Evolutionary conservation across 2,888 invertebrate species (phyloP).

Genomic region (Periphyllus acericola): DNA sequence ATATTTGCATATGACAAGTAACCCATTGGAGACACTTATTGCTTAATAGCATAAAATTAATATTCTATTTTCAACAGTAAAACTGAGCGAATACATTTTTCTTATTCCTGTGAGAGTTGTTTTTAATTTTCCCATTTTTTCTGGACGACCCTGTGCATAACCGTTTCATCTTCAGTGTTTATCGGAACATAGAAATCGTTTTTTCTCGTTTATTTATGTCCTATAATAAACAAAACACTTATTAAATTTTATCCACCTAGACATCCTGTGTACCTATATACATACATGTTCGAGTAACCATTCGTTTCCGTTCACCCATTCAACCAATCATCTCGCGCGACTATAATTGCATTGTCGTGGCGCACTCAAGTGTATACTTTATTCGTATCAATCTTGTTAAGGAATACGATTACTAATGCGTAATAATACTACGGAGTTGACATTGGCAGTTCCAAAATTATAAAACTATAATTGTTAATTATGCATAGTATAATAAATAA

Average conservation of each 20-base stretch:
- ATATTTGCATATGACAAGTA: too few species aligned
- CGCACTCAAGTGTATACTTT: not conserved
- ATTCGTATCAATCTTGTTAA: not conserved
- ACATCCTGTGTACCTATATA: not conserved
- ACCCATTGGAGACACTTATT: too few species aligned
- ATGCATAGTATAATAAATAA: not conserved
- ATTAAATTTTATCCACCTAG: not conserved
- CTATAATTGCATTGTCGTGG: not conserved
- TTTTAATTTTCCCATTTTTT: too few species aligned
- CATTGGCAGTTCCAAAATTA: not conserved
- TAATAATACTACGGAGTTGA: not conserved
- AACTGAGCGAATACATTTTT: too few species aligned
- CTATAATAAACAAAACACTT: not conserved
- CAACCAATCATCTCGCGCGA: not conserved
- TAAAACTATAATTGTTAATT: not conserved
- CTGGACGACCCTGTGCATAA: too few species aligned
- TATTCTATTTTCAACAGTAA: too few species aligned
- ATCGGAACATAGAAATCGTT: too few species aligned
- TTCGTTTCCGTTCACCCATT: not conserved
- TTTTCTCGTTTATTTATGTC: too few species aligned
- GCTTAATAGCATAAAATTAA: too few species aligned
- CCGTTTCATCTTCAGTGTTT: too few species aligned
- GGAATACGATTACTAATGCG: not conserved
- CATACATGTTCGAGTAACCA: not conserved
- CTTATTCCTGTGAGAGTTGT: too few species aligned